Base-by-base conservation (phyloP, 2,797 vertebrate species). In the Sebastes paucispinis region DNA sequence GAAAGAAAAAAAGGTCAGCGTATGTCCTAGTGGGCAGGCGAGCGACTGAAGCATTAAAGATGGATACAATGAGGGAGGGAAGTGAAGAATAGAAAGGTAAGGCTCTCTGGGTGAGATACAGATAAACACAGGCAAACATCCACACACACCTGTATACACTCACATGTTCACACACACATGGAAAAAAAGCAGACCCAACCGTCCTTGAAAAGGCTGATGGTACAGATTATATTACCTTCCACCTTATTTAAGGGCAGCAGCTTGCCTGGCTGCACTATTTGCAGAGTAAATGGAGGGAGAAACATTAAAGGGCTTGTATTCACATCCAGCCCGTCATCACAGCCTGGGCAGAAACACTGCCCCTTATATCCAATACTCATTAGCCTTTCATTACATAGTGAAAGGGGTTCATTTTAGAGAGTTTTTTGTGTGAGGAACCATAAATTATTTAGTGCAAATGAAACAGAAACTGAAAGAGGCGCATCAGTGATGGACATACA, bases 271-370 rank as follows among this genome's bases (percentile, higher is more conserved):
- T 72, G 82, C 34, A 32, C 58, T 73, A 27, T 84, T 74, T 70
- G 27, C 69, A 59, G 25, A 80, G 22, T 72, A 77, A 89, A 89
- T 85, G 82, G 87, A 90, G 32, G 59, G 12, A 76, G 68, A 69
- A 52, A 59, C 88, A 90, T 86, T 84, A 80, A 83, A 88, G 77
- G 68, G 68, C 69, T 64, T 84, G 85, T 71, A 73, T 87, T 77
- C 76, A 65, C 65, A 78, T 8, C 7, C 27, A 20, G 74, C 58
- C 24, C 69, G 80, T 73, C 73, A 86, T 85, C 57, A 29, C 31
- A 27, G 73, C 59, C 24, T 2, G 81, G 3, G 34, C 69, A 79
- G 31, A 73, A 29, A 71, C 69, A 69, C 43, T 14, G 74, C 4
- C 11, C 65, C 57, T 67, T 29, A 65, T 6, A 68, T 65, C 82